These are phyloP conservation scores for Holocentrus rufus DNA, from an alignment of 2,797 vertebrate species.

Conservation along the genomic window DNA sequence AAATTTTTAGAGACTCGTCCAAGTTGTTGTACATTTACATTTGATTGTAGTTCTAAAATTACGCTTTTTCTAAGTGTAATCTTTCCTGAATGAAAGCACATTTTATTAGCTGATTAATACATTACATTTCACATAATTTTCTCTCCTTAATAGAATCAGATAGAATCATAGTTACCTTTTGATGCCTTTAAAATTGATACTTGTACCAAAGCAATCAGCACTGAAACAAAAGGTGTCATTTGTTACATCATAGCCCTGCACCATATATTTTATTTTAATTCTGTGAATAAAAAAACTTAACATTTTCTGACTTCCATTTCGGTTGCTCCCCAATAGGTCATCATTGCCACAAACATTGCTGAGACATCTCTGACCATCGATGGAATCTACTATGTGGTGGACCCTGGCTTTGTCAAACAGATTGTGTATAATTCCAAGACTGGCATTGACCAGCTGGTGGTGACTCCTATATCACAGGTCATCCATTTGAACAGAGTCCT, in stretches of 20 bases:
- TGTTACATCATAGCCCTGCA: too few relatives aligned
- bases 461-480: constrained; percentile 98
- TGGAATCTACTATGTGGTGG: constrained; percentile 97
- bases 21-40: too few relatives aligned
- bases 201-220: too few relatives aligned
- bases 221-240: too few relatives aligned
- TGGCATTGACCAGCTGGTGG: constrained; percentile 97
- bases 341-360: constrained; percentile 98
- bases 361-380: constrained; percentile 98
- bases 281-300: too few relatives aligned
- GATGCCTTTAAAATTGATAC: too few relatives aligned
- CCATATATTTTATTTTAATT: too few relatives aligned
- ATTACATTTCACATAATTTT: not conserved
- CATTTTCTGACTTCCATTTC: too few relatives aligned
- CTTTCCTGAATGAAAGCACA: not conserved
- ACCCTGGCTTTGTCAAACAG: constrained; percentile 98
- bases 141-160: too few relatives aligned
- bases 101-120: not conserved
- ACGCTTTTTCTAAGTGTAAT: not conserved
- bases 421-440: constrained; percentile 99
- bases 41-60: not conserved
- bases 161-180: too few relatives aligned
- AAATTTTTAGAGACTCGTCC: not conserved
- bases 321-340: constrained; percentile 81
- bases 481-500: not conserved